These are phyloP conservation scores for Gryllus longicercus DNA, from an alignment of 2,888 invertebrate genomes.

Conservation along the genomic window DNA sequence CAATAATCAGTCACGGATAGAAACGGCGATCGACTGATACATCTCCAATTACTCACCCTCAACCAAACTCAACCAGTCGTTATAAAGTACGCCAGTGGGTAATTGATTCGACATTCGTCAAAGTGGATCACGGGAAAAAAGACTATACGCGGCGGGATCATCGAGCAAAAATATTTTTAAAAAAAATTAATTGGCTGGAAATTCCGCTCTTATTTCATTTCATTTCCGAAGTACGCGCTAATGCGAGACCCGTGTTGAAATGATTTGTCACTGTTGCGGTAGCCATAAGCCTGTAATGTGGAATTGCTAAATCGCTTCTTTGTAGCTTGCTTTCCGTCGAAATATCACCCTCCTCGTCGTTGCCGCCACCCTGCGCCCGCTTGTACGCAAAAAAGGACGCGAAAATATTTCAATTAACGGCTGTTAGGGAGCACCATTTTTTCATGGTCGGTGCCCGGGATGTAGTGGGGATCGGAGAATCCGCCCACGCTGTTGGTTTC, in stretches of 20 bases:
- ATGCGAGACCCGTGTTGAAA: neutral
- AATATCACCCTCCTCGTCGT: no score
- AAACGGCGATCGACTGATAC: neutral
- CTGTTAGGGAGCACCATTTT: no score
- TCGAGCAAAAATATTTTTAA: neutral
- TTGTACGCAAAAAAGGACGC: no score
- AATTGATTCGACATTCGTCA: constrained; percentile 1
- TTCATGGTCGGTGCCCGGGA: no score
- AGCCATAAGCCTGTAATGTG: no score
- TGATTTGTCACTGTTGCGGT: neutral
- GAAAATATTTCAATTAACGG: no score
- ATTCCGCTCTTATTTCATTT: constrained; percentile 3
- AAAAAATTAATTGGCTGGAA: neutral
- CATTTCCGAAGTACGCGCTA: neutral
- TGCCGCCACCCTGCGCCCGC: no score
- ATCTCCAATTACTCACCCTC: neutral
- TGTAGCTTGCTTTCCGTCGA: no score
- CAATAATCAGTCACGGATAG: neutral
- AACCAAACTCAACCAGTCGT: neutral
- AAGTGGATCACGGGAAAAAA: constrained; percentile 4
- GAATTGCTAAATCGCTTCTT: no score
- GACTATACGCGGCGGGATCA: neutral
- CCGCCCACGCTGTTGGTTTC: no score
- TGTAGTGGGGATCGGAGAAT: no score
- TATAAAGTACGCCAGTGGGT: neutral